A percentile compares a stretch with the other conserved stretches of the same genome.
Evolutionary conservation across 2,888 invertebrate species (phyloP).

Genomic region (Nebria salina): DNA sequence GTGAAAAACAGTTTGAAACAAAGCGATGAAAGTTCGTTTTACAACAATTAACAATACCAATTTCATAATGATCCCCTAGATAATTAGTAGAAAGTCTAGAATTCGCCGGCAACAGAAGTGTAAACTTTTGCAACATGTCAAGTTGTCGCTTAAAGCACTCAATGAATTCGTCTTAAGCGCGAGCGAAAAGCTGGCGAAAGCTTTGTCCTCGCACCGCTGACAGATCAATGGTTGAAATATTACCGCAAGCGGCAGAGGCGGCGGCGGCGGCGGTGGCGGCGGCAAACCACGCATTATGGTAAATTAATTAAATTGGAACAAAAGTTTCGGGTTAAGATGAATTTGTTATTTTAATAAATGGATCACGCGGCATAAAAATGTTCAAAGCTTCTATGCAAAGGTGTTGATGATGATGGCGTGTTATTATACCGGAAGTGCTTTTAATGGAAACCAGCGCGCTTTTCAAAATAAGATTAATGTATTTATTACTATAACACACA

Average conservation of each 20-base stretch:
- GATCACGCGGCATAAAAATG: background rate
- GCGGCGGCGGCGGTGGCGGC: background rate
- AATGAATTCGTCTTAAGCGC: background rate
- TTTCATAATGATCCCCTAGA: background rate
- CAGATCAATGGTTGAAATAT: background rate
- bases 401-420: background rate
- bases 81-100: background rate
- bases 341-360: conserved; percentile 1
- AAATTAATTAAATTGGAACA: background rate
- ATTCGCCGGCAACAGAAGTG: background rate
- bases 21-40: no score
- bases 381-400: background rate
- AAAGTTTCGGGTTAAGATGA: background rate
- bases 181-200: background rate
- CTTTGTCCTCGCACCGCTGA: background rate
- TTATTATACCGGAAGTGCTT: conserved; percentile 1
- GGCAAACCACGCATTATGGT: background rate
- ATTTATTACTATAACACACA: background rate
- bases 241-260: background rate
- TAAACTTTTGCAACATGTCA: background rate
- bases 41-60: background rate
- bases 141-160: background rate
- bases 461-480: background rate
- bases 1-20: no score
- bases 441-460: background rate